Evolutionary conservation across 2,113 vertebrate species (phyloP).

Genomic region (Forbesichthys agassizii): DNA sequence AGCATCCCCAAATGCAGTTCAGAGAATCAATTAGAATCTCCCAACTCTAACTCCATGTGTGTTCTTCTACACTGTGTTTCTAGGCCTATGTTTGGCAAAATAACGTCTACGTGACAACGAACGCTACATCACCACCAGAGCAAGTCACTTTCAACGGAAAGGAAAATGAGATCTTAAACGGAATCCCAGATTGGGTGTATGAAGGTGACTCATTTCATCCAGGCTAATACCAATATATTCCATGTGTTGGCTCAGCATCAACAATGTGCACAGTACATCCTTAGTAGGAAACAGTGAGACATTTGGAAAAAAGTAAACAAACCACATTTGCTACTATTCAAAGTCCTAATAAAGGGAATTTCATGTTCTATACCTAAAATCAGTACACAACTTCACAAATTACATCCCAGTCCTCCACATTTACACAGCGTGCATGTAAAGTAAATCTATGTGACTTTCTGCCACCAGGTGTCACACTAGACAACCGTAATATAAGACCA

Average conservation of each 20-base stretch:
- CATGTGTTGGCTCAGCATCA: too few species aligned
- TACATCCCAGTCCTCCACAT: too few species aligned
- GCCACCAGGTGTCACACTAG: too few species aligned
- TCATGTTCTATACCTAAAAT: too few species aligned
- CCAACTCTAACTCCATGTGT: neutral
- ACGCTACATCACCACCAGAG: conserved; percentile 64
- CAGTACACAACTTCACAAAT: too few species aligned
- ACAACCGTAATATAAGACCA: too few species aligned
- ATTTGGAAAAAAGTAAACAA: neutral
- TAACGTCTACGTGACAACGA: conserved; percentile 86
- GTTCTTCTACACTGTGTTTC: neutral
- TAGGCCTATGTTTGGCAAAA: conserved; percentile 88
- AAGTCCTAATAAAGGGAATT: too few species aligned
- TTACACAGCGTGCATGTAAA: too few species aligned
- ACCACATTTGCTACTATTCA: too few species aligned
- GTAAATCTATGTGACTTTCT: too few species aligned
- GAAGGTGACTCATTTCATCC: conserved; percentile 81
- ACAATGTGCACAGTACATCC: too few species aligned
- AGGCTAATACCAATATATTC: neutral
- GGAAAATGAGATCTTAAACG: conserved; percentile 87
- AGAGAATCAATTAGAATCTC: too few species aligned
- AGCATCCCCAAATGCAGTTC: neutral
- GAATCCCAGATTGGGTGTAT: conserved; percentile 97
- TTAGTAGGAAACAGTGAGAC: neutral
- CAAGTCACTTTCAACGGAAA: conserved; percentile 81